These are phyloP conservation scores for Chironomus riparius DNA, from an alignment of 2,888 invertebrate genomes.

Conservation along the genomic window DNA sequence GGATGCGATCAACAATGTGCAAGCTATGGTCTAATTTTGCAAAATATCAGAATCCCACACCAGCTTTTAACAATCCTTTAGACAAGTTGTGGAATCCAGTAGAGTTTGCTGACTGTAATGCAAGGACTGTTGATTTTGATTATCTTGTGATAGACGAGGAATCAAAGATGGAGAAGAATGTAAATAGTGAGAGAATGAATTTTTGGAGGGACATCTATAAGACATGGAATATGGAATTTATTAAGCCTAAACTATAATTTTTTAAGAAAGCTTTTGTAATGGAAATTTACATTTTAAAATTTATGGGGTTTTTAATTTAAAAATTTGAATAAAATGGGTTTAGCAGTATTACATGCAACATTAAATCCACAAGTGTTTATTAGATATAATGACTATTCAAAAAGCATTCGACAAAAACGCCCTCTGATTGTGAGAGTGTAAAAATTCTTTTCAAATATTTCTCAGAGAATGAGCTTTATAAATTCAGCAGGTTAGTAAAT, in stretches of 20 bases:
- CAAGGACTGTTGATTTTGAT: neutral
- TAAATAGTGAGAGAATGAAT: neutral
- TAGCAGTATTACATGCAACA: no score
- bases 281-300: no score
- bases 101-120: neutral
- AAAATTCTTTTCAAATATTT: no score
- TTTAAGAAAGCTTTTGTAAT: no score
- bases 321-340: no score
- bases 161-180: neutral
- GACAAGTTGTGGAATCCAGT: neutral
- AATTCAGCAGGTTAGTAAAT: no score
- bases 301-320: no score
- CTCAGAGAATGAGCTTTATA: no score
- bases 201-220: neutral
- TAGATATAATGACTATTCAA: no score
- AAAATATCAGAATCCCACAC: slow-evolving; percentile 44
- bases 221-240: neutral
- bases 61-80: slow-evolving; percentile 26
- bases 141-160: neutral
- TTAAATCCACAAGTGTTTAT: no score
- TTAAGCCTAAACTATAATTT: neutral
- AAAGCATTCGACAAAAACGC: no score
- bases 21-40: slow-evolving; percentile 58
- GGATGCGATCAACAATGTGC: slow-evolving; percentile 43
- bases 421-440: no score